Percentiles rank a stretch among this genome's conserved stretches.
phyloP scores from a whole-genome alignment of 2,797 vertebrate species.

The Microcaecilia unicolor region DNA sequence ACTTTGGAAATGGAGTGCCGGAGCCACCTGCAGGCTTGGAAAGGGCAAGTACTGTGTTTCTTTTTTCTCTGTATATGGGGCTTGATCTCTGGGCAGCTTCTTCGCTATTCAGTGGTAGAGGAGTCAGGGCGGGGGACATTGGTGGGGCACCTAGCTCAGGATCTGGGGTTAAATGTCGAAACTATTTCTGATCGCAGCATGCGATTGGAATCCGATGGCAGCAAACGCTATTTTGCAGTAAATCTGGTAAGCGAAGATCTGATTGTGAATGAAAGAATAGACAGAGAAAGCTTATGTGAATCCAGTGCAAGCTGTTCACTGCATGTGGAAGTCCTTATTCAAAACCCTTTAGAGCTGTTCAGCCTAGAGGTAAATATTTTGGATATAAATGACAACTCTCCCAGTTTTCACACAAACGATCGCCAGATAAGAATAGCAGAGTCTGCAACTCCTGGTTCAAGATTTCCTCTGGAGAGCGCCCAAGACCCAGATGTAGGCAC shows the following conservation, averaged over 20 bases:
- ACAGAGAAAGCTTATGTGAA: slow-evolving; percentile 82
- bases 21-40: not conserved
- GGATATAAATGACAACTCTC: slow-evolving; percentile 92
- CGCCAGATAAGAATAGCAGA: slow-evolving; percentile 81
- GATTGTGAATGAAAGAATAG: slow-evolving; percentile 78
- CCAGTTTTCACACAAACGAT: slow-evolving; percentile 72
- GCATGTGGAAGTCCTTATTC: slow-evolving; percentile 71
- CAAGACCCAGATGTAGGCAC: slow-evolving; percentile 86
- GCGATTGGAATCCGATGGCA: slow-evolving; percentile 67
- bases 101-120: slow-evolving; percentile 80
- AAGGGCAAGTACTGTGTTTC: slow-evolving; percentile 27
- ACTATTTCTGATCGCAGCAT: slow-evolving; percentile 66
- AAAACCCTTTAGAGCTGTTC: slow-evolving; percentile 74
- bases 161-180: slow-evolving; percentile 70
- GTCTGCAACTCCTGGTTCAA: slow-evolving; percentile 69
- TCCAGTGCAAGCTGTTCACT: slow-evolving; percentile 64
- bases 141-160: slow-evolving; percentile 83
- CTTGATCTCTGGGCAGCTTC: slow-evolving; percentile 40
- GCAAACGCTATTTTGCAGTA: slow-evolving; percentile 73
- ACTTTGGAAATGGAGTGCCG: slow-evolving; percentile 13
- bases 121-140: slow-evolving; percentile 79
- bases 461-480: slow-evolving; percentile 84
- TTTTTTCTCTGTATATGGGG: slow-evolving; percentile 33
- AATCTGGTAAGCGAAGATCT: slow-evolving; percentile 70
- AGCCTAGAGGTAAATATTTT: slow-evolving; percentile 79